Evolutionary conservation across 2,888 invertebrate genomes (phyloP), one percentile per base, ranked within the genome.

Genomic region (Drosophila maculinotata): DNA sequence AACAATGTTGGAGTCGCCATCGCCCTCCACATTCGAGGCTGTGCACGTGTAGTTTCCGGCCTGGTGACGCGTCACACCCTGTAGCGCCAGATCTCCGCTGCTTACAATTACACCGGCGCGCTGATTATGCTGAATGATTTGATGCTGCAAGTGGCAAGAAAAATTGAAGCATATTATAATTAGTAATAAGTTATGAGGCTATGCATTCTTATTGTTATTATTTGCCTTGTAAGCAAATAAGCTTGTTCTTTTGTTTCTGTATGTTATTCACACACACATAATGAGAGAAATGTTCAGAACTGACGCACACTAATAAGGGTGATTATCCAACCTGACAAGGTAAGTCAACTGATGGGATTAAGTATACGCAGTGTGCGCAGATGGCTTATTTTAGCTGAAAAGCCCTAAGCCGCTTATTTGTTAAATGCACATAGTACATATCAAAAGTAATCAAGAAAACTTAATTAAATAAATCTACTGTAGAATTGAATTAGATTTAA

Each of bases 11-110:
- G 97, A 97, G 86, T 95, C 95, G 8, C 97, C 97, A 82, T 97
- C 97, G 0, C 97, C 97, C 91, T 97, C 97, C 10, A 97, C 96
- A 90, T 98, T 97, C 45, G 96, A 97, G 1, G 97, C 97, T 20
- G 96, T 95, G 91, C 97, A 97, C 30, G 95, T 94, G 91, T 97
- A 97, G 92, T 95, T 95, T 48, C 97, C 97, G 1, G 96, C 96
- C 90, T 96, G 96, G 76, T 94, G 94, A 80, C 96, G 93, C 60
- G 95, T 95, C 36, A 97, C 96, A 49, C 94, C 94, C 91, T 97
- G 96, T 67, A 97, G 92, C 0, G 96, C 97, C 76, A 97, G 92
- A 90, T 95, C 95, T 59, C 95, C 95, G 85, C 95, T 95, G 84
- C 96, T 96, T 65, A 97, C 95, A 89, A 97, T 97, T 36, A 97